Percentiles rank a stretch among this genome's conserved stretches.
These are phyloP conservation scores for Ascaphus truei DNA, from an alignment of 2,113 vertebrate genomes.

Conservation along the genomic window DNA sequence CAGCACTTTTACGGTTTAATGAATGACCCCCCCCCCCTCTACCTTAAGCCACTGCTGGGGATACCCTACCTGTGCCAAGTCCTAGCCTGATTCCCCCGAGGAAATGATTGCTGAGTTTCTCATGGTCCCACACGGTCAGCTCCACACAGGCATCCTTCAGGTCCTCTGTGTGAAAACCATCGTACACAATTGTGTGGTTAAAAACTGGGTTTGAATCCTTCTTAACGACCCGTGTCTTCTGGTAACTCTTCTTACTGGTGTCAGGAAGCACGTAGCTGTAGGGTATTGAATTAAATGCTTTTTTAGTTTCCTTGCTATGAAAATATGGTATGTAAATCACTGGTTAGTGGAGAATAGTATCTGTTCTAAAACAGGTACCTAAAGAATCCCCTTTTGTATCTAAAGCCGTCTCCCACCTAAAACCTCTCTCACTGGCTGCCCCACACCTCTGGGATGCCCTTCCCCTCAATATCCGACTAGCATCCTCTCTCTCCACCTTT, in stretches of 20 bases:
- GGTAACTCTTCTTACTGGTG: conserved; percentile 66
- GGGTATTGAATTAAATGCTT: neutral
- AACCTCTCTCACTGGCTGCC: too few relatives aligned
- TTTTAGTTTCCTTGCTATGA: neutral
- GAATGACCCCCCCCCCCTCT: too few relatives aligned
- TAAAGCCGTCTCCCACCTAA: too few relatives aligned
- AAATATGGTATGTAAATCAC: neutral
- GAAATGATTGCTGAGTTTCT: conserved; percentile 65
- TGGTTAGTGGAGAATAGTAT: neutral
- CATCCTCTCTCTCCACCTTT: too few relatives aligned
- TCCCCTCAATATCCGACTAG: too few relatives aligned
- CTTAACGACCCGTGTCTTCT: conserved; percentile 62
- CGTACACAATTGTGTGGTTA: conserved; percentile 66
- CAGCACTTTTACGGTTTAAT: too few relatives aligned
- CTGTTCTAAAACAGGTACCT: too few relatives aligned
- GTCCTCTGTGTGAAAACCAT: conserved; percentile 62
- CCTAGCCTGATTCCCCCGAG: conserved; percentile 63
- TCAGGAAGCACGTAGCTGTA: conserved; percentile 63
- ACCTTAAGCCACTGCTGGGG: too few relatives aligned
- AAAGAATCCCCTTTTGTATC: too few relatives aligned
- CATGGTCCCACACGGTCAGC: conserved; percentile 65
- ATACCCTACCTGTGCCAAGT: conserved; percentile 51
- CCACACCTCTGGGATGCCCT: too few relatives aligned
- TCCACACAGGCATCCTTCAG: conserved; percentile 64
- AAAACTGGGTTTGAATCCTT: conserved; percentile 60